Evolutionary conservation across 2,888 invertebrate species (phyloP).

Genomic region (Pyrrhosoma nymphula): DNA sequence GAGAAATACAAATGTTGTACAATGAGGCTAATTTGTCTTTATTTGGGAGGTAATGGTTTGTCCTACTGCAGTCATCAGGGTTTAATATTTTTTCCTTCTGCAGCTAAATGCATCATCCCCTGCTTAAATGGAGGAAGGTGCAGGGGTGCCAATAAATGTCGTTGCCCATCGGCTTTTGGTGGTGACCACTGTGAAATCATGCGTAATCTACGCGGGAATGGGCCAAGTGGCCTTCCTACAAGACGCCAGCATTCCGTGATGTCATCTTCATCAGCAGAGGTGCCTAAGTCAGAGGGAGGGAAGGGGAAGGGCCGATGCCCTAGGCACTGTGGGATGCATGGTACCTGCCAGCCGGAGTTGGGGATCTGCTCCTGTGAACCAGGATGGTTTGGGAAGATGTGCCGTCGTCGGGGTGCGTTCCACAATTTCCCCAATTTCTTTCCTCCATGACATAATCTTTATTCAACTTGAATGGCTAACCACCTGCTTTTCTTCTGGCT

Average conservation of each 20-base stretch:
- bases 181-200: slow-evolving; percentile 94
- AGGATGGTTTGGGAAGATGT: slow-evolving; percentile 91
- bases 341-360: slow-evolving; percentile 82
- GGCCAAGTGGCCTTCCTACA: neutral
- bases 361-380: slow-evolving; percentile 87
- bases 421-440: slow-evolving; percentile 60
- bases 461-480: neutral
- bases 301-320: slow-evolving; percentile 50
- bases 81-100: slow-evolving; percentile 71
- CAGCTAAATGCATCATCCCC: slow-evolving; percentile 93
- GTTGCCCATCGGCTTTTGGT: slow-evolving; percentile 90
- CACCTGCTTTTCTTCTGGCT: slow-evolving; percentile 48
- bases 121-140: slow-evolving; percentile 95
- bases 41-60: too few relatives aligned
- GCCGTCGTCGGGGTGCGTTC: slow-evolving; percentile 83
- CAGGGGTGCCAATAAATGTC: slow-evolving; percentile 92
- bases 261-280: neutral
- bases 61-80: too few relatives aligned
- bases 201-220: slow-evolving; percentile 37
- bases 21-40: too few relatives aligned
- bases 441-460: slow-evolving; percentile 37
- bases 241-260: slow-evolving; percentile 34
- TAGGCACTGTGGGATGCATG: slow-evolving; percentile 83
- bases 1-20: too few relatives aligned
- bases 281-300: slow-evolving; percentile 10